A percentile compares a stretch with the other conserved stretches of the same genome.
These are phyloP conservation scores for Parazoanthus swiftii DNA, from an alignment of 92 coral and sea anemone species.

Conservation along the genomic window DNA sequence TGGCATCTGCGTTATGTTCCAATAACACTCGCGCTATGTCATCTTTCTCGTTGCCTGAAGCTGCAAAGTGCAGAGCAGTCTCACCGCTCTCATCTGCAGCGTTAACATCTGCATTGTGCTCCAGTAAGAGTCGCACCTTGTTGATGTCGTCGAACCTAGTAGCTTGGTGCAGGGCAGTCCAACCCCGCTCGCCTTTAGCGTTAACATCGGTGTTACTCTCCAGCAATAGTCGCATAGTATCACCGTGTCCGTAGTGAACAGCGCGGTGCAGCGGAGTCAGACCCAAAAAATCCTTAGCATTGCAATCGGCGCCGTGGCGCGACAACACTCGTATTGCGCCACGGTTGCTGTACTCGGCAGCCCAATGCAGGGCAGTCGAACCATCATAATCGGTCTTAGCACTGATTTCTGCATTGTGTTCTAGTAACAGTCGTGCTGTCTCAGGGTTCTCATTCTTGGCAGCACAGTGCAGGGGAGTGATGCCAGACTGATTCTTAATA, in stretches of 20 bases:
- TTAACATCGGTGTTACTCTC: neutral
- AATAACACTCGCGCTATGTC: neutral
- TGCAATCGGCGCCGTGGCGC: neutral
- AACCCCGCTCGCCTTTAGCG: neutral
- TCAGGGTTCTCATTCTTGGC: neutral
- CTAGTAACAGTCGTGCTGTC: neutral
- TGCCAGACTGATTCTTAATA: neutral
- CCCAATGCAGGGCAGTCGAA: neutral
- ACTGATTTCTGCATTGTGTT: neutral
- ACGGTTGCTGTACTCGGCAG: neutral
- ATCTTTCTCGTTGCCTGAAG: neutral
- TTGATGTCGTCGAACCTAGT: neutral
- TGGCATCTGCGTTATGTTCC: neutral
- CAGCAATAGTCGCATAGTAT: neutral
- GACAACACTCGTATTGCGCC: neutral
- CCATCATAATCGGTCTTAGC: neutral
- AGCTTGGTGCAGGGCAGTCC: neutral
- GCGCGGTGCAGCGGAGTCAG: neutral
- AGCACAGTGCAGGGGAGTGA: neutral
- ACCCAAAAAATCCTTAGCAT: neutral
- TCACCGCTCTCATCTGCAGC: neutral
- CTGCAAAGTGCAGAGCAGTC: neutral
- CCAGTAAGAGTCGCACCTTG: neutral
- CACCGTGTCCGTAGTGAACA: neutral
- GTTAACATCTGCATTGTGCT: neutral